Conservation (phyloP, 2,888 invertebrate species). For the Apoda limacodes region DNA sequence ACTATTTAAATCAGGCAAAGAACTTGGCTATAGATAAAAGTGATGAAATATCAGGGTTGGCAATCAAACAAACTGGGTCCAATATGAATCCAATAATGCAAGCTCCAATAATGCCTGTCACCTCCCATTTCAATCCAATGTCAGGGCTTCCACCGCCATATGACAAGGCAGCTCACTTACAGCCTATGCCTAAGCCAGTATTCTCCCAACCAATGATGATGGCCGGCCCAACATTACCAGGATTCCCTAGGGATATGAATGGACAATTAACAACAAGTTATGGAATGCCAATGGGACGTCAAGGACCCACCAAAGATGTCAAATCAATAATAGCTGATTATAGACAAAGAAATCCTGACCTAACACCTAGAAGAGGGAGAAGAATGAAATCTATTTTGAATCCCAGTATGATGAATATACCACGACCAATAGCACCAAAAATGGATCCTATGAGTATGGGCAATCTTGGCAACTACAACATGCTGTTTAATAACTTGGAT, state of each 20-base stretch:
- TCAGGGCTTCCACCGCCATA: conserved; percentile 55
- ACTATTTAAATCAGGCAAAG: conserved; percentile 54
- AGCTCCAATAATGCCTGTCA: conserved; percentile 43
- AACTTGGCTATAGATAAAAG: conserved; percentile 59
- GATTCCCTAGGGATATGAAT: conserved; percentile 62
- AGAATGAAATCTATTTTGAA: conserved; percentile 69
- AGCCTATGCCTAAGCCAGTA: conserved; percentile 53
- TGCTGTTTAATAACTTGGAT: conserved; percentile 62
- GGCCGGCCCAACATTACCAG: conserved; percentile 44
- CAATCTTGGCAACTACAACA: conserved; percentile 42
- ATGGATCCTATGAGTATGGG: conserved; percentile 39
- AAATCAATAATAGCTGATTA: conserved; percentile 86
- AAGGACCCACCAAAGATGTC: conserved; percentile 84
- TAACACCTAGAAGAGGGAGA: conserved; percentile 75
- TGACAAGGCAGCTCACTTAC: conserved; percentile 55
- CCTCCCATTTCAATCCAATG: conserved; percentile 52
- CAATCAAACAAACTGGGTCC: conserved; percentile 48
- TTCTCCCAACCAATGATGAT: conserved; percentile 53
- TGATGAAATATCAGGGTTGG: conserved; percentile 56
- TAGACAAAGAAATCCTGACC: conserved; percentile 80
- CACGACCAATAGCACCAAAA: conserved; percentile 56
- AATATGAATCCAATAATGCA: conserved; percentile 44
- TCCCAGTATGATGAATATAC: conserved; percentile 54
- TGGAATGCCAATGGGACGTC: conserved; percentile 71
- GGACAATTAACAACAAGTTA: conserved; percentile 68